Evolutionary conservation across 2,113 vertebrate genomes (phyloP), one percentile per base, ranked within the genome.

Genomic region (Antennarius striatus): DNA sequence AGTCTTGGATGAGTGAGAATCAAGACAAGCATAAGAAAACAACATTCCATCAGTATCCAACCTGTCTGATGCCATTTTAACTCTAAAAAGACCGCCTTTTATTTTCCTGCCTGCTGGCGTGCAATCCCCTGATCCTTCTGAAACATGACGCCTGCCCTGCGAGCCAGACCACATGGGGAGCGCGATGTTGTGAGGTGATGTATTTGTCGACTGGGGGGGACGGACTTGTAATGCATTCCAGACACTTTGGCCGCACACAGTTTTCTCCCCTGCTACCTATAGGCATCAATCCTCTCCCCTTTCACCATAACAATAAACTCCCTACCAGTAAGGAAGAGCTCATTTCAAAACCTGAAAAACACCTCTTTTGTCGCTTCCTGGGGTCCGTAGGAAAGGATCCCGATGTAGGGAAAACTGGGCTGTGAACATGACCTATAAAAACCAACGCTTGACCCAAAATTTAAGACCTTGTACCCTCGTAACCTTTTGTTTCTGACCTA

Each of bases 221-320:
- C 71, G 77, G 77, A 87, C 80, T 72, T 77, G 73, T 93, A 92
- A 93, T 92, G 80, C 80, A 83, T 88, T 93, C 91, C 92, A 93
- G 91, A 87, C 84, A 68, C 62, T 86, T 50, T 40, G 79, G 74
- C 83, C 58, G 81, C 89, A 86, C 82, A 85, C 59, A 28, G 63
- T 68, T 84, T 78, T 83, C 77, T 63, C 84, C 76, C 66, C 62
- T 70, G 83, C 91, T 91, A 91, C 90, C 90, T 90, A 90, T 85
- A 89, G 67, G 82, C 92, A 91, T 93, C 91, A 92, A 88, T 79
- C 90, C 82, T 92, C 90, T 92, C 90, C 61, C 52, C 77, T 91
- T 92, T 92, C 90, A 56, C 83, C 88, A 85, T 49, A 91, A 92
- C 88, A 93, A 93, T 91, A 93, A 93, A 92, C 89, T 42, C 49